Evolutionary conservation across 2,797 vertebrate genomes (phyloP).

Genomic region (Staurois parvus): DNA sequence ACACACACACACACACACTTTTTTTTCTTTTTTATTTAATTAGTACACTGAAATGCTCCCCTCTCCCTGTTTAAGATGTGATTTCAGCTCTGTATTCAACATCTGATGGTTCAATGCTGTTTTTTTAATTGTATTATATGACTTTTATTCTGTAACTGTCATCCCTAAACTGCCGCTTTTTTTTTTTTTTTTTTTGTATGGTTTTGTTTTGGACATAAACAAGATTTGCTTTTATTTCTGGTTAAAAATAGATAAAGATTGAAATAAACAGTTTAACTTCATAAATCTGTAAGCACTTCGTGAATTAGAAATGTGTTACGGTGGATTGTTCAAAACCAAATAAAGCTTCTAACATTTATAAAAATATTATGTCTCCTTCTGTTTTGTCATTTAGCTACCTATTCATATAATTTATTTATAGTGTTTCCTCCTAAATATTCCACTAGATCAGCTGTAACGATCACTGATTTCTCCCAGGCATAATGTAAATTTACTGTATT

Average conservation of each 20-base stretch:
- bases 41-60: background rate
- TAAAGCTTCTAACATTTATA: conserved; percentile 72
- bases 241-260: conserved; percentile 40
- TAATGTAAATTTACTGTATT: too few species aligned
- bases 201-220: conserved; percentile 51
- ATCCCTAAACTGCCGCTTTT: conserved; percentile 54
- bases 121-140: conserved; percentile 60
- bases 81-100: background rate
- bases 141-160: conserved; percentile 57
- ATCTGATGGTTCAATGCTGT: conserved; percentile 48
- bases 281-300: conserved; percentile 72
- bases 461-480: too few species aligned
- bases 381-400: background rate
- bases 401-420: too few species aligned
- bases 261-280: conserved; percentile 66
- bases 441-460: too few species aligned
- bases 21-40: background rate
- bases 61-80: background rate
- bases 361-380: background rate
- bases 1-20: too few species aligned
- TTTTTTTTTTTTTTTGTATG: conserved; percentile 21
- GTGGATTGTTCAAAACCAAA: conserved; percentile 72
- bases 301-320: conserved; percentile 72
- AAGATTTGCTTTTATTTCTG: conserved; percentile 64
- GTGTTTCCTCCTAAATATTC: too few species aligned